These are phyloP conservation scores for Harpagus bidentatus DNA, from an alignment of 2,113 vertebrate genomes.

Conservation along the genomic window DNA sequence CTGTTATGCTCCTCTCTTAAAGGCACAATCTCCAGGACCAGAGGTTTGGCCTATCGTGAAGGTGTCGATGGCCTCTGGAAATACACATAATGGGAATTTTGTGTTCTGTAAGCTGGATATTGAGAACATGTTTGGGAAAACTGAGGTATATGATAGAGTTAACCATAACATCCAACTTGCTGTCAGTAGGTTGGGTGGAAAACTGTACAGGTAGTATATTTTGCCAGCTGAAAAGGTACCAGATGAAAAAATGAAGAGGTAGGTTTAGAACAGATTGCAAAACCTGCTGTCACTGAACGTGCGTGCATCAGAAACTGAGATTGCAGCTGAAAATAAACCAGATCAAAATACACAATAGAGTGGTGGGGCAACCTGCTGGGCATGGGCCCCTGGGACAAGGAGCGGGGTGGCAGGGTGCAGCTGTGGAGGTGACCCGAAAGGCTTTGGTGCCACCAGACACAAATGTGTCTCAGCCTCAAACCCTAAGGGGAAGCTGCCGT, in stretches of 20 bases:
- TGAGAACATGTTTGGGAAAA: background rate
- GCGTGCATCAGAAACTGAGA: background rate
- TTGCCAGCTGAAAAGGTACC: background rate
- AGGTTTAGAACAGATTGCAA: background rate
- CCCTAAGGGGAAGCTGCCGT: background rate
- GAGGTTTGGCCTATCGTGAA: background rate
- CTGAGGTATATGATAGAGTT: background rate
- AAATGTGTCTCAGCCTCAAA: background rate
- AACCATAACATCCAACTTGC: background rate
- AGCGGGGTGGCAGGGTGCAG: background rate
- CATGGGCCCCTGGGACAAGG: accelerated
- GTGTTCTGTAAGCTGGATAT: background rate
- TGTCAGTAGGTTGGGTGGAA: background rate
- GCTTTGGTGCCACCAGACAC: background rate
- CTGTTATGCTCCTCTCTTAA: background rate
- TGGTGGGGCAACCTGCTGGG: background rate
- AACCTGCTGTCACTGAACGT: background rate
- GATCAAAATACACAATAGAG: background rate
- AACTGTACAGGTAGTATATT: background rate
- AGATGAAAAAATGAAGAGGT: background rate
- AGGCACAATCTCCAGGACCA: background rate
- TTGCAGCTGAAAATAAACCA: background rate
- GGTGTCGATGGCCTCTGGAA: background rate
- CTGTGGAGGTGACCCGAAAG: background rate
- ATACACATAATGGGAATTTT: background rate